Base-by-base conservation (phyloP, 92 coral and sea anemone species). In the Plumapathes pennacea region DNA sequence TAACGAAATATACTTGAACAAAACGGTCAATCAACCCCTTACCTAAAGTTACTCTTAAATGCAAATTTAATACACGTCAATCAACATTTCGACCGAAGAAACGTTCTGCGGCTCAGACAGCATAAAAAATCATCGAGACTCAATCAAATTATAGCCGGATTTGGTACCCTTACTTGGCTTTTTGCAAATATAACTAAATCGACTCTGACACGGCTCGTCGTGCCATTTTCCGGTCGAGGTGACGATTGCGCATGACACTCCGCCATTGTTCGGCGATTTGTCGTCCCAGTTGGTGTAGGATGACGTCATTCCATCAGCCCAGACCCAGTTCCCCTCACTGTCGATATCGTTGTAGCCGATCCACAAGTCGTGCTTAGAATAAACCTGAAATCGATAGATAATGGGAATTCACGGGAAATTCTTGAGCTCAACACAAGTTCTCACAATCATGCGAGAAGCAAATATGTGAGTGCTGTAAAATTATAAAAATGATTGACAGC, bases 201-300 rank as follows among this genome's bases (percentile, higher is more conserved):
- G 82, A 40, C 67, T 72, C 50, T 85, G 85, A 44, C 98, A 92
- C 0, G 96, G 82, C 26, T 92, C 98, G 59, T 92, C 98, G 37
- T 86, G 98, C 98, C 98, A 92, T 17, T 66, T 63, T 36, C 98
- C 98, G 17, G 81, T 81, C 41, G 78, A 81, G 4, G 96, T 88
- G 37, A 88, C 81, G 46, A 92, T 82, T 50, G 98, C 98, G 72
- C 98, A 92, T 15, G 94, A 79, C 26, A 92, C 84, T 1, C 98
- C 98, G 38, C 98, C 98, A 60, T 92, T 92, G 71, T 84, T 92
- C 18, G 98, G 98, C 25, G 98, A 92, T 56, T 85, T 85, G 51
- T 92, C 98, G 63, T 84, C 89, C 98, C 98, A 92, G 94, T 92
- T 92, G 23, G 98, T 92, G 50, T 92, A 92, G 0, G 98, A 92